Evolutionary conservation across 2,888 invertebrate species (phyloP), one percentile per base, ranked within the genome.

Genomic region (Eubasilissa splendida): DNA sequence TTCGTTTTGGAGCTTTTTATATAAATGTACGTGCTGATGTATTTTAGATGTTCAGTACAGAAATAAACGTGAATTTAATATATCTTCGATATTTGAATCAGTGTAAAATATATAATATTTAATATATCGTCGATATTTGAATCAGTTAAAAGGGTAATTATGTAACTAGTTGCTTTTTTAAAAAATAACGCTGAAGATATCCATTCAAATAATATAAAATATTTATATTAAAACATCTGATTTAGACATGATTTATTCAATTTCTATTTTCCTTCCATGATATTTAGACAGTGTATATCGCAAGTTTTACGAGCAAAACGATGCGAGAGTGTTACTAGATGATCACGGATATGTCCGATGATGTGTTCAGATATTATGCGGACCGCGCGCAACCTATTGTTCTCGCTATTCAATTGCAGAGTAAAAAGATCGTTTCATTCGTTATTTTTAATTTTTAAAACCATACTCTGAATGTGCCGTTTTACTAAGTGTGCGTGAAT

Each of bases 281-380:
- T 31, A 63, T 68, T 68, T 66, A 10, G n/a, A 50, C 68, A 50
- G 33, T 68, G n/a, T 50, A 50, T 50, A 68, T 68, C 68, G 14
- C 68, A 50, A 68, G 50, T 33, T 33, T 68, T 52, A 68, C 42
- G 14, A n/a, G 14, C 68, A 14, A 68, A 68, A 68, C 52, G 14
- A 14, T 68, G 50, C 50, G n/a, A 50, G 52, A 68, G 52, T 50
- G 52, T 68, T 50, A 68, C 50, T 68, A 68, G 52, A 52, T n/a
- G 50, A 68, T n/a, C 68, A 50, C 52, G 52, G 50, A 68, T 68
- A 68, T 68, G 10, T 22, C 68, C 50, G 52, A 68, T 68, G 14
- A 68, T 58, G 58, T 58, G n/a, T 68, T 50, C 68, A 52, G 33
- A 68, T 68, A n/a, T 66, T 42, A 11, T 68, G 12, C 11, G 42